These are phyloP conservation scores for Leptoteleia sp. DNA, from an alignment of 1,140 invertebrate genomes.

Conservation along the genomic window DNA sequence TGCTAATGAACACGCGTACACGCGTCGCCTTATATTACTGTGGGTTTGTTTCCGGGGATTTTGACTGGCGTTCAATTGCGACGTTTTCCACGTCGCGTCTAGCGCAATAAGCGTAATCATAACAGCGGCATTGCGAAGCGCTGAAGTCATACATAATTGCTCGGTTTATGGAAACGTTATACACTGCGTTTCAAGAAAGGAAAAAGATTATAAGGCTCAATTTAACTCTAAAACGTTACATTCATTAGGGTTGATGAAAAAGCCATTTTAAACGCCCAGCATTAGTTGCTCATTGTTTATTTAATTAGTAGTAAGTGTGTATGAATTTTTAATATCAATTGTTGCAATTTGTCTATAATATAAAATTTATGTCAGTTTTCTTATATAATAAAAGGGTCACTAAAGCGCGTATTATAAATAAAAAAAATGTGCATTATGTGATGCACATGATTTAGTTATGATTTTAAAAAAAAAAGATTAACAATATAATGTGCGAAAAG, in stretches of 20 bases:
- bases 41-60: constrained; percentile 40
- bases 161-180: constrained; percentile 48
- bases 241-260: constrained; percentile 27
- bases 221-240: constrained; percentile 17
- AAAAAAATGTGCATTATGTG: no score
- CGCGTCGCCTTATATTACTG: constrained; percentile 11
- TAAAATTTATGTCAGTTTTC: no score
- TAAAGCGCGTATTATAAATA: no score
- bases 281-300: no score
- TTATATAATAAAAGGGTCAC: no score
- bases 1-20: constrained; percentile 14
- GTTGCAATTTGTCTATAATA: no score
- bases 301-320: no score
- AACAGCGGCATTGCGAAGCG: constrained; percentile 45
- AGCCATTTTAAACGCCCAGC: constrained; percentile 1
- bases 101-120: constrained; percentile 42
- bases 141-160: constrained; percentile 63
- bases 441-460: no score
- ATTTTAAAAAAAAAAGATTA: no score
- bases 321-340: no score
- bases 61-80: constrained; percentile 21
- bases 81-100: constrained; percentile 13
- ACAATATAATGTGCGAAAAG: no score
- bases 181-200: constrained; percentile 21
- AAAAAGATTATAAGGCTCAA: constrained; percentile 19